phyloP scores from a whole-genome alignment of 2,888 invertebrate genomes.

The Cerastis rubricosa region DNA sequence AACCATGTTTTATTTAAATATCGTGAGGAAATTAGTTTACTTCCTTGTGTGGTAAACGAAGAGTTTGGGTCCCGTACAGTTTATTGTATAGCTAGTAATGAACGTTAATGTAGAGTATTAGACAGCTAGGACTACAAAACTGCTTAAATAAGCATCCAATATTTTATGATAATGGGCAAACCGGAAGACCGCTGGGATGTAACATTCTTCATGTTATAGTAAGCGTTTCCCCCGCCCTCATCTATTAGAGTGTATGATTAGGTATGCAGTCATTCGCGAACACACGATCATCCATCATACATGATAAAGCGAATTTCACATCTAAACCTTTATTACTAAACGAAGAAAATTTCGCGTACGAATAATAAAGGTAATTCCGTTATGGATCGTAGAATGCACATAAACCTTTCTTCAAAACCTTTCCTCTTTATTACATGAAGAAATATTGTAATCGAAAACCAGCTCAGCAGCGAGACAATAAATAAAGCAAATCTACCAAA shows the following conservation, averaged over 20 bases:
- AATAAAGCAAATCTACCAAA: conserved; percentile 32
- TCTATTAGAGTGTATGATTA: conserved; percentile 47
- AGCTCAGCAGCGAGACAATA: conserved; percentile 6
- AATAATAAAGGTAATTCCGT: conserved; percentile 7
- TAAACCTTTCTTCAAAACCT: neutral
- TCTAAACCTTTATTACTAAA: conserved; percentile 11
- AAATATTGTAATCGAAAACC: neutral
- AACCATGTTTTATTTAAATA: conserved; percentile 71
- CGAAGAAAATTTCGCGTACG: neutral
- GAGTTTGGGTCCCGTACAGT: conserved; percentile 4
- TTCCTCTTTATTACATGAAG: neutral
- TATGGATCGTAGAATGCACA: neutral
- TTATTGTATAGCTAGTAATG: conserved; percentile 10
- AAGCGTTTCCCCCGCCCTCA: conserved; percentile 19
- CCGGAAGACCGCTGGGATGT: conserved; percentile 8
- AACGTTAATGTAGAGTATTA: conserved; percentile 5
- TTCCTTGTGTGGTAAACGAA: conserved; percentile 40
- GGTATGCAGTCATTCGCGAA: conserved; percentile 58
- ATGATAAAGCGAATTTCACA: conserved; percentile 7
- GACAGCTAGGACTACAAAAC: neutral
- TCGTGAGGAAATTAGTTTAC: conserved; percentile 70
- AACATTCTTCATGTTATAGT: conserved; percentile 20
- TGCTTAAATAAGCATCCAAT: neutral
- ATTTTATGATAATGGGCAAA: conserved; percentile 19
- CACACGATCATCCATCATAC: conserved; percentile 39